Percentiles rank a stretch among this genome's conserved stretches.
Conservation (phyloP, 2,797 vertebrate species). For the Gallinago stenura region DNA sequence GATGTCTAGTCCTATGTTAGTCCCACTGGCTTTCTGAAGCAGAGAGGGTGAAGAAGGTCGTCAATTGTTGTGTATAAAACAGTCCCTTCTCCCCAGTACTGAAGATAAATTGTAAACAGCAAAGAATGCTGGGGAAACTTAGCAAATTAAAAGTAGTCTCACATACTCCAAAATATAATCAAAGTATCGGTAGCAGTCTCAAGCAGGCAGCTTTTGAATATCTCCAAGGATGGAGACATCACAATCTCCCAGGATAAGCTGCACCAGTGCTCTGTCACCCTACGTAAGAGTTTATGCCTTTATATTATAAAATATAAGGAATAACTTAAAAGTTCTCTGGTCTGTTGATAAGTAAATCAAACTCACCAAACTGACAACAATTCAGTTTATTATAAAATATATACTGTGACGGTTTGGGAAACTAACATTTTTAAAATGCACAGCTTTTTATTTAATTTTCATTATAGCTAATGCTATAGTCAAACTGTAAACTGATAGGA, state of each 20-base stretch:
- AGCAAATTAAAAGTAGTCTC: neutral
- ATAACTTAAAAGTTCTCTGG: neutral
- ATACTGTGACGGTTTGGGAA: neutral
- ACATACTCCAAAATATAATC: neutral
- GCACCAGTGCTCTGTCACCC: neutral
- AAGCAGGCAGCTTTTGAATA: neutral
- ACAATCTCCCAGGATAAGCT: neutral
- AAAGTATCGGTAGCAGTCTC: neutral
- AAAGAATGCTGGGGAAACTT: neutral
- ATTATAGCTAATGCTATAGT: neutral
- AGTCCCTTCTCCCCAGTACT: neutral
- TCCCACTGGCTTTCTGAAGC: neutral
- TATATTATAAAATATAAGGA: neutral
- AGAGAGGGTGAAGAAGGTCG: neutral
- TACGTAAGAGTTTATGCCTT: neutral
- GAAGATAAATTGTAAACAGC: neutral
- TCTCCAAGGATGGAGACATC: neutral
- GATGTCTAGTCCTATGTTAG: neutral
- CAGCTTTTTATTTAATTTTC: neutral
- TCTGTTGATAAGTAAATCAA: constrained; percentile 3
- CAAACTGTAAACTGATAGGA: neutral
- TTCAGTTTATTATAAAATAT: neutral
- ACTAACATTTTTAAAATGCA: neutral
- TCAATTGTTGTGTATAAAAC: neutral
- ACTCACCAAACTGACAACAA: neutral